Base-by-base conservation (phyloP, 2,797 vertebrate species). In the Siniperca obscura region DNA sequence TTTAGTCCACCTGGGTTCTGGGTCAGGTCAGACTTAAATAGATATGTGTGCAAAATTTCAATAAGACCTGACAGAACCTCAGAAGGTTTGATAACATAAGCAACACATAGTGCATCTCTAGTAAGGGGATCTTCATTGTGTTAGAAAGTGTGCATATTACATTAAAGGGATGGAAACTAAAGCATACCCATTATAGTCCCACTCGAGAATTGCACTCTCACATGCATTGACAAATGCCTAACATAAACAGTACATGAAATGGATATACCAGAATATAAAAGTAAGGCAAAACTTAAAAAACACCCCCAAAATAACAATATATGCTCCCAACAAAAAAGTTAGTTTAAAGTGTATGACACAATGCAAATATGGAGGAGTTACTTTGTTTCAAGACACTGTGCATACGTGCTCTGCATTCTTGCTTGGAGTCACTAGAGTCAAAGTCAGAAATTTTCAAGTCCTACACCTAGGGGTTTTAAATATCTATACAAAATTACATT, bases 1-100 rank as follows among this genome's bases (percentile, higher is more conserved):
- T 27, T 64, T 55, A 40, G 46, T 62, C 57, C 40, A 48, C 46
- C 55, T 71, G 55, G 7, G 21, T 30, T 65, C 17, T 44, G 69
- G 11, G 16, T 74, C 70, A 56, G 66, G 34, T 57, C 44, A 64
- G 34, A 46, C 34, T 46, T 30, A 21, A 84, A 38, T 67, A 48
- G n/a, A 59, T 40, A 12, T 57, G 56, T 78, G n/a, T 56, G n/a
- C n/a, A 19, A n/a, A 3, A 60, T 62, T 30, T 48, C 0, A 1
- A 13, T 76, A 34, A 19, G 16, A 50, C 38, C 21, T 62, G 52
- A 36, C 13, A 27, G 44, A 57, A 7, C 34, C 17, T 25, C 4
- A 52, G 2, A 59, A 48, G 8, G 5, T 71, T 57, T 70, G 19
- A 55, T 52, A 56, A 60, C 25, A 68, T 36, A 25, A 74, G 36